Evolutionary conservation across 92 coral and sea anemone genomes (phyloP), one percentile per base, ranked within the genome.

Genomic region (Montipora capitata): DNA sequence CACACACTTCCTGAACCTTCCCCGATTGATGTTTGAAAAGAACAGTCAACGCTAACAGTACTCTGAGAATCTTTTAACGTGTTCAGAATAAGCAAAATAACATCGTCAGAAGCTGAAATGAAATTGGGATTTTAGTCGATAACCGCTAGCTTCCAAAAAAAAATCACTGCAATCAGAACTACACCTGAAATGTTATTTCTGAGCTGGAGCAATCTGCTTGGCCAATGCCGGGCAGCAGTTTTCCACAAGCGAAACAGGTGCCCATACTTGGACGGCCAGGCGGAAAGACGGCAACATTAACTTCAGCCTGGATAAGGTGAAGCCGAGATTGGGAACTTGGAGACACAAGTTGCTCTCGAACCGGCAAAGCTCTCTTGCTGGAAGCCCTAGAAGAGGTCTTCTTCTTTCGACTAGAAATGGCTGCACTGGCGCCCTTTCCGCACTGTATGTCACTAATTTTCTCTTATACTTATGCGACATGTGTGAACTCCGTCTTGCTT

Each of bases 181-280:
- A 38, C 74, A 38, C 74, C 74, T 68, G 49, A 65, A 16, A 35
- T 48, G 83, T 64, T 77, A 85, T 40, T 68, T 68, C 13, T 12
- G 9, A 35, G 74, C n/a, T 68, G 74, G n/a, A 68, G 45, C 2
- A 39, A 48, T 3, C n/a, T 68, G 74, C 49, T 68, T 68, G n/a
- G n/a, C 44, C 74, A 68, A 7, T 15, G 78, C 78, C n/a, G 78
- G 81, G 68, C 81, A 84, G 62, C 73, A 84, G 12, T 40, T 74
- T 84, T 2, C 81, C 81, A 39, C 78, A 68, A 12, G 87, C 87
- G 69, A 82, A 82, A 68, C 87, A 82, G 58, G 78, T 82, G 42
- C 86, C 77, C 66, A 61, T 18, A 62, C 68, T 68, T 16, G 77
- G 78, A 17, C 77, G 39, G 35, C 72, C 40, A 40, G 72, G 16